A percentile compares a stretch with the other conserved stretches of the same genome.
phyloP scores from a whole-genome alignment of 1,140 invertebrate species.

The Lasioglossum baleicum region DNA sequence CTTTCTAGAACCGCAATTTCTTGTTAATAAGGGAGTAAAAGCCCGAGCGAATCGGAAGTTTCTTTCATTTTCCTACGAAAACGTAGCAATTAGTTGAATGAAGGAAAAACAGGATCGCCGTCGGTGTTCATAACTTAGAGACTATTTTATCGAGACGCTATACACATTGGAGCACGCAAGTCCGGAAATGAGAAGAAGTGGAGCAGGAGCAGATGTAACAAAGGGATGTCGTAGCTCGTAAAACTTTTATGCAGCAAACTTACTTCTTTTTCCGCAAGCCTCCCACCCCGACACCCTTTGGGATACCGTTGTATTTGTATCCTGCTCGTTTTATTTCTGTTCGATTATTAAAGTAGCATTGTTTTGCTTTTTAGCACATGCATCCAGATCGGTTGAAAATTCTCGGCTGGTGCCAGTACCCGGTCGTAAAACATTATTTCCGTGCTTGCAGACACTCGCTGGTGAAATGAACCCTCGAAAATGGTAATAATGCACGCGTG shows the following conservation, averaged over 20 bases:
- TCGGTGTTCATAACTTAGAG: conserved; percentile 63
- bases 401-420: conserved; percentile 22
- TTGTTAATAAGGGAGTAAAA: background rate
- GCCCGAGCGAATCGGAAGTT: too few relatives aligned
- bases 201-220: conserved; percentile 72
- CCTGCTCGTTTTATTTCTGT: conserved; percentile 66
- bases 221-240: conserved; percentile 67
- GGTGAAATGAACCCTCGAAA: too few relatives aligned
- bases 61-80: too few relatives aligned
- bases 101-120: background rate
- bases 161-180: conserved; percentile 47
- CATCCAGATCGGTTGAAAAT: conserved; percentile 40
- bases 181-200: conserved; percentile 64
- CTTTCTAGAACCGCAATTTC: background rate
- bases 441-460: background rate
- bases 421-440: conserved; percentile 57
- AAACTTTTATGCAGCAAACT: conserved; percentile 72
- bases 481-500: too few relatives aligned
- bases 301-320: conserved; percentile 54
- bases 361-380: conserved; percentile 50
- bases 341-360: conserved; percentile 69
- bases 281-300: conserved; percentile 13
- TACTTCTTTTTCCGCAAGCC: conserved; percentile 57
- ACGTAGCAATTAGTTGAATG: background rate
- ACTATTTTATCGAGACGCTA: conserved; percentile 65